Base-by-base conservation (phyloP, 2,888 invertebrate genomes). In the Hyalella azteca region DNA sequence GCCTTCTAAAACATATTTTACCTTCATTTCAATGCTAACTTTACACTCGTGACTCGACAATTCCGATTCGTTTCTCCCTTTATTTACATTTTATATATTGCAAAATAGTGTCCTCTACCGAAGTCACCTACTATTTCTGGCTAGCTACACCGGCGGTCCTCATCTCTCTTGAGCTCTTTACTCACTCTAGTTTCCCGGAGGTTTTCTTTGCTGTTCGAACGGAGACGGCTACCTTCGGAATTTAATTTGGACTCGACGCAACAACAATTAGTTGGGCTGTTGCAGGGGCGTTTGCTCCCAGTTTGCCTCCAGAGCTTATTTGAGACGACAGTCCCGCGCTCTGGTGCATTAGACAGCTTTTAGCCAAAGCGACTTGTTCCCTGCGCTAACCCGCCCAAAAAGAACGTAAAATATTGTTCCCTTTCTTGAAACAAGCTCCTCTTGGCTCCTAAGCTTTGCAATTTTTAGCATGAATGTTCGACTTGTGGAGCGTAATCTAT, bases 271-370 rank as follows among this genome's bases (percentile, higher is more conserved):
- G 66, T 36, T 22, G 22, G 36, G 66, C 22, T 66, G 66, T 66
- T 66, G 36, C 29, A 66, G 66, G 29, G 66, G 66, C 66, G 66
- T 66, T 66, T 66, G 66, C 66, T 36, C 36, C 66, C 36, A 29
- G 66, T 66, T 66, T 66, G 66, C 66, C n/a, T 66, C 66, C 66
- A 66, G 66, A 66, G 66, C 66, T 66, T 66, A 66, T 66, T 66
- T 66, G 66, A 66, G 66, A 66, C 32, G 66, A 66, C 66, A 66
- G 66, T 66, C 66, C 66, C 32, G 36, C 36, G 29, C 66, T 66
- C 66, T 32, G 59, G 66, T 66, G 66, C 66, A 66, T 66, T 66
- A 66, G 66, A 66, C 66, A 66, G 66, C 66, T 66, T 66, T 66
- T 66, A 66, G 66, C 66, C 36, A 66, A 66, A 66, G 66, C 66